phyloP scores from a whole-genome alignment of 2,113 vertebrate species.

The Pelusios castaneus region DNA sequence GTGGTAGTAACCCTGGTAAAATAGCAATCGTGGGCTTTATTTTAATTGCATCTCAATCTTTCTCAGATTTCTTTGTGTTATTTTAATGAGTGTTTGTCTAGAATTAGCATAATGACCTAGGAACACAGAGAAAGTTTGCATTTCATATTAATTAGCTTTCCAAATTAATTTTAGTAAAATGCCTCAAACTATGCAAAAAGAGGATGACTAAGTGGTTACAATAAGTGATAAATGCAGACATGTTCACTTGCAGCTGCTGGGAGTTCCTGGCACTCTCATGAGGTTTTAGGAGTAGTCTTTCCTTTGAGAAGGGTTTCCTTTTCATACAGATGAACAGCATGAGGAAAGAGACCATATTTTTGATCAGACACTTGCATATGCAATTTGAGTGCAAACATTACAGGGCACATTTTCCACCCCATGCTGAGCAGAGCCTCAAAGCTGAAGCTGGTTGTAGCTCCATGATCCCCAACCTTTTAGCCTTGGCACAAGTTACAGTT shows the following conservation, averaged over 20 bases:
- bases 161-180: conserved; percentile 52
- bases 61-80: conserved; percentile 33
- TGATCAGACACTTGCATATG: background rate
- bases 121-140: conserved; percentile 29
- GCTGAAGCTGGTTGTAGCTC: background rate
- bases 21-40: background rate
- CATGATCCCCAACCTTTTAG: background rate
- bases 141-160: conserved; percentile 45
- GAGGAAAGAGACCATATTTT: background rate
- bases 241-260: background rate
- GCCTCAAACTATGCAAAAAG: conserved; percentile 32
- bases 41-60: background rate
- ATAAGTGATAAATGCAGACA: background rate
- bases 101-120: conserved; percentile 2
- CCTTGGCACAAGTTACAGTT: background rate
- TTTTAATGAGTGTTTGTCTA: conserved; percentile 27
- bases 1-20: background rate
- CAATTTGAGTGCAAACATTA: background rate
- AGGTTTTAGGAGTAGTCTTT: background rate
- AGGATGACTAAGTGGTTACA: background rate
- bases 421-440: background rate
- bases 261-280: background rate
- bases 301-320: fast-evolving
- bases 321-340: background rate
- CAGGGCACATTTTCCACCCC: fast-evolving